Conservation (phyloP, 2,888 invertebrate genomes). For the Zaprionus lineosus region DNA sequence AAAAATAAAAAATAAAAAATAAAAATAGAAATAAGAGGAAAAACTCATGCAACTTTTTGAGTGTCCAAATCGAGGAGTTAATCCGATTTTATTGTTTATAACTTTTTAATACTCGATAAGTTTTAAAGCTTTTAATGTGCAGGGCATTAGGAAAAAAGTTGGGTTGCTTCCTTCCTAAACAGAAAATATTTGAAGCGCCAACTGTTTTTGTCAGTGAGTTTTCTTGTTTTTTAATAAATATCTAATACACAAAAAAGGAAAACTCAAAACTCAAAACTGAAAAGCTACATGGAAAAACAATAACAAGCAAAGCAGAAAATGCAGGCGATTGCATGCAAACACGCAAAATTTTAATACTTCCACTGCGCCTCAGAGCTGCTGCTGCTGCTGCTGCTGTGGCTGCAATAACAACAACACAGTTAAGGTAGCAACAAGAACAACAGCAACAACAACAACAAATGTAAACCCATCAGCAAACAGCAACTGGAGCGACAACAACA, state of each 20-base stretch:
- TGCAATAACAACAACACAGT: too few species aligned
- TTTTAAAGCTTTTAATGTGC: too few species aligned
- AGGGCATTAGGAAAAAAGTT: slow-evolving; percentile 14
- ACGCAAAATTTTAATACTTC: slow-evolving; percentile 71
- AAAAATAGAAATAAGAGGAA: not conserved
- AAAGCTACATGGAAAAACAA: slow-evolving; percentile 6
- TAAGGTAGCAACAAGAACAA: too few species aligned
- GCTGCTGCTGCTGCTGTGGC: too few species aligned
- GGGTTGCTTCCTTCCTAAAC: not conserved
- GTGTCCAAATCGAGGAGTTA: not conserved
- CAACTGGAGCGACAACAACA: slow-evolving; percentile 16
- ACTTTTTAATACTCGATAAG: too few species aligned
- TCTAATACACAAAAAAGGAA: slow-evolving; percentile 52
- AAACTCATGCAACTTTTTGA: too few species aligned
- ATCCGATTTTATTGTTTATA: not conserved
- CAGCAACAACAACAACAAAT: slow-evolving; percentile 16
- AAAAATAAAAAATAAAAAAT: not conserved
- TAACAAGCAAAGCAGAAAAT: slow-evolving; percentile 33
- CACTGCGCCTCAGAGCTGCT: slow-evolving; percentile 33
- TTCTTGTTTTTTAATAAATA: slow-evolving; percentile 64
- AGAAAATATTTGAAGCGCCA: slow-evolving; percentile 16
- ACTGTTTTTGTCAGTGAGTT: slow-evolving; percentile 55
- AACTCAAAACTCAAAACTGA: not conserved
- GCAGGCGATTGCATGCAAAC: slow-evolving; percentile 70
- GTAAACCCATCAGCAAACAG: too few species aligned